Evolutionary conservation across 1,140 invertebrate genomes (phyloP), one percentile per base, ranked within the genome.

Genomic region (Coptotermes formosanus): DNA sequence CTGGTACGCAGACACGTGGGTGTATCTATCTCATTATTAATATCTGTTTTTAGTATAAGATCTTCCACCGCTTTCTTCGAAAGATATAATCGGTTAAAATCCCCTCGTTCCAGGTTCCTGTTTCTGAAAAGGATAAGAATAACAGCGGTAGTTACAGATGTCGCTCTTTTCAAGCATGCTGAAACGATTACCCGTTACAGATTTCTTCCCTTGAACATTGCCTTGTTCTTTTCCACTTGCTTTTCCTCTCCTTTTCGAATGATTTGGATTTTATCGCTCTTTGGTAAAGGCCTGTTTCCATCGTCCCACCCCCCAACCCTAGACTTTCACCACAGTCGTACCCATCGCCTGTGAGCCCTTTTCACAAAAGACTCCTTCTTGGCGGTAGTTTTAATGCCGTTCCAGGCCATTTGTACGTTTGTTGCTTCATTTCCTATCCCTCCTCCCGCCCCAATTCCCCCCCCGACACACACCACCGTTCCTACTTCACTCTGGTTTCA

Each of bases 361-460:
- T 75, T 30, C 64, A 75, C 25, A 30, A 30, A 75, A n/a, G n/a
- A 75, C 25, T 75, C n/a, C 25, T n/a, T 30, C 64, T 75, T 75
- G 85, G 14, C 85, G 85, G 85, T 85, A 30, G 85, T 75, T 85
- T 85, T 85, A 85, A 85, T 85, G 85, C 64, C 85, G 85, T 85
- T 85, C 85, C 85, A 64, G 59, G 85, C 85, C 85, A 85, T 85
- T 85, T 85, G 85, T 85, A 85, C 85, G 85, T 85, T 85, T 85
- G 85, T 85, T 85, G 85, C 85, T 85, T 85, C 85, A 85, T 85
- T 85, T 85, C 64, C 85, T 82, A n/a, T 82, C 85, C 59, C n/a
- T 75, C 2, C 69, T 82, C 69, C 85, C 30, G 14, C 85, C 85
- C 55, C 85, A 16, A 16, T 75, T 82, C 32, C 85, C 85, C 64